Evolutionary conservation across 2,888 invertebrate genomes (phyloP).

Genomic region (Stenichneumon culpator): DNA sequence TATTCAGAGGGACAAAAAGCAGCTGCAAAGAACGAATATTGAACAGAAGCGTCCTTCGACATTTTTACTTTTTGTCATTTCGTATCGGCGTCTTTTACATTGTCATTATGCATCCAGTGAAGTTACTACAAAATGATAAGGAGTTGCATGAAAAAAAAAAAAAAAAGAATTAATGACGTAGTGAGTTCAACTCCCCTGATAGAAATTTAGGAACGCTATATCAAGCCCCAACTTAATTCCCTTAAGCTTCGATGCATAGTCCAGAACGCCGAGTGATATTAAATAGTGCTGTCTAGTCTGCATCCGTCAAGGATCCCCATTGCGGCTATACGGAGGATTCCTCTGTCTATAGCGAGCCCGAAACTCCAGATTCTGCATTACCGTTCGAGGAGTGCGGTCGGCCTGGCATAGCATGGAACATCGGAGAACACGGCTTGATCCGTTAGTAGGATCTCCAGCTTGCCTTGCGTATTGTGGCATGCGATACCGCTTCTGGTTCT

Average conservation of each 20-base stretch:
- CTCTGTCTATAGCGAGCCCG: conserved; percentile 10
- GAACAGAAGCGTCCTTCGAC: neutral
- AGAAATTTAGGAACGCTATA: too few relatives aligned
- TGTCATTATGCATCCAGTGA: neutral
- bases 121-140: neutral
- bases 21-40: neutral
- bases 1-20: neutral
- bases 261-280: neutral
- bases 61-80: neutral
- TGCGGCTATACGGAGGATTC: conserved; percentile 54
- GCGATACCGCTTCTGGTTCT: conserved; percentile 20
- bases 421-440: conserved; percentile 18
- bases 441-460: conserved; percentile 28
- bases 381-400: conserved; percentile 21
- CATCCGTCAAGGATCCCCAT: conserved; percentile 66
- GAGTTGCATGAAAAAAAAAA: neutral
- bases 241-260: neutral
- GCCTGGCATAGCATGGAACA: conserved; percentile 23
- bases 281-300: conserved; percentile 5
- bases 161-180: neutral
- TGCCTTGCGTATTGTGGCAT: conserved; percentile 37
- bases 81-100: neutral
- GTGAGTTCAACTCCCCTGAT: too few relatives aligned
- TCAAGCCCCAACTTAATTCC: neutral
- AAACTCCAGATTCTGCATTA: conserved; percentile 18